phyloP scores from a whole-genome alignment of 2,888 invertebrate genomes.

The Homarus gammarus region DNA sequence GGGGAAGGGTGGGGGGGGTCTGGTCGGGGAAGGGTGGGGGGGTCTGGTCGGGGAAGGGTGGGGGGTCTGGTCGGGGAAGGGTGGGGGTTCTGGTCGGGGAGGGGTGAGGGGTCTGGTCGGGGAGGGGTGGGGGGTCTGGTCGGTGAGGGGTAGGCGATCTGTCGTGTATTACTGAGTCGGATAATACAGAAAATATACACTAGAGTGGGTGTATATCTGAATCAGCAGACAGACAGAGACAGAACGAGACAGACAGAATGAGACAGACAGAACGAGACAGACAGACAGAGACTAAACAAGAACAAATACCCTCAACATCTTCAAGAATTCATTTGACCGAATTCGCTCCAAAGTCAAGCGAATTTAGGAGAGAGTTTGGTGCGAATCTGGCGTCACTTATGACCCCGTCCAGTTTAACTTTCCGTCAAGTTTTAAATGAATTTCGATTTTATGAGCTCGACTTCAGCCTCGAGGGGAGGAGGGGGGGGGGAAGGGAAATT shows the following conservation, averaged over 20 bases:
- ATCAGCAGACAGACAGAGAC: neutral
- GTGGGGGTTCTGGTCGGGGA: neutral
- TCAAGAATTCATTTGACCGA: neutral
- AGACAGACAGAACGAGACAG: neutral
- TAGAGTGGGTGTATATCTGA: too few relatives aligned
- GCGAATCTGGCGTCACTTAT: neutral
- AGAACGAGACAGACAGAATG: neutral
- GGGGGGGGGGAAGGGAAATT: too few relatives aligned
- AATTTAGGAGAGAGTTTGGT: neutral
- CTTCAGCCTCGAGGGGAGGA: too few relatives aligned
- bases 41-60: neutral
- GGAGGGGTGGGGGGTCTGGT: neutral
- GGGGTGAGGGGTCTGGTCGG: too few relatives aligned
- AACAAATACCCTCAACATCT: neutral
- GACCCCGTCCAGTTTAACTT: neutral
- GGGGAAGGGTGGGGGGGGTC: neutral
- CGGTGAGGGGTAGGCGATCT: neutral
- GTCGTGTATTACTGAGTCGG: too few relatives aligned
- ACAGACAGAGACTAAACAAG: neutral
- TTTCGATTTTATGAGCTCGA: slow-evolving; percentile 1
- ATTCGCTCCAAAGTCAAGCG: neutral
- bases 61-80: neutral
- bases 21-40: neutral
- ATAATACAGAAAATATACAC: too few relatives aligned
- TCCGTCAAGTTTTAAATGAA: neutral